phyloP scores from a whole-genome alignment of 2,888 invertebrate genomes.

The Choreutis nemorana region DNA sequence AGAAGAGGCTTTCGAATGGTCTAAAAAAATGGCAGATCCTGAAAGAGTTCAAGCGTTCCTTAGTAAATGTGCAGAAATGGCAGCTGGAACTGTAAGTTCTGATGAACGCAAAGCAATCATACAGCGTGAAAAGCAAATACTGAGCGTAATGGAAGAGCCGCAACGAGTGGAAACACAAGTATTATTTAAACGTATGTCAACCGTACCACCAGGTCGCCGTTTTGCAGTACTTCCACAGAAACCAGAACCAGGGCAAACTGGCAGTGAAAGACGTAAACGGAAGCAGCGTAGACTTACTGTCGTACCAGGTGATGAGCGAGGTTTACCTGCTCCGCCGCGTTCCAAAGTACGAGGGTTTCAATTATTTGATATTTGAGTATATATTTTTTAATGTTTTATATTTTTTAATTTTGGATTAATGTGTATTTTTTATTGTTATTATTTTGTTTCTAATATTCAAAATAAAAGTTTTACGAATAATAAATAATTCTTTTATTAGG shows the following conservation, averaged over 20 bases:
- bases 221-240: constrained; percentile 45
- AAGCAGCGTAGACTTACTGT: constrained; percentile 43
- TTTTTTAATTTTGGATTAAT: too few relatives aligned
- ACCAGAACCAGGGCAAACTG: constrained; percentile 19
- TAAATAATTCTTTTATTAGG: too few relatives aligned
- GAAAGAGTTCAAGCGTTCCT: constrained; percentile 49
- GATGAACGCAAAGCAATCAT: constrained; percentile 46
- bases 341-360: constrained; percentile 38
- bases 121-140: constrained; percentile 37
- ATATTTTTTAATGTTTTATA: too few relatives aligned
- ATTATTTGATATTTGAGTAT: constrained; percentile 40
- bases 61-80: constrained; percentile 44
- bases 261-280: constrained; percentile 29
- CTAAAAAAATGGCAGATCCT: constrained; percentile 43
- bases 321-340: constrained; percentile 32
- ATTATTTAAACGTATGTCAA: constrained; percentile 49
- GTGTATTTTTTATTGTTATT: too few relatives aligned
- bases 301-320: constrained; percentile 38
- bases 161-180: constrained; percentile 38
- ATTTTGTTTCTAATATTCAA: too few relatives aligned
- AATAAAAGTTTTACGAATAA: too few relatives aligned
- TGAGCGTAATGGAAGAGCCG: constrained; percentile 35
- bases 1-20: constrained; percentile 47
- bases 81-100: constrained; percentile 29
- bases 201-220: constrained; percentile 39